Conservation (phyloP, 2,888 invertebrate species). For the Tolmerus cingulatus region DNA sequence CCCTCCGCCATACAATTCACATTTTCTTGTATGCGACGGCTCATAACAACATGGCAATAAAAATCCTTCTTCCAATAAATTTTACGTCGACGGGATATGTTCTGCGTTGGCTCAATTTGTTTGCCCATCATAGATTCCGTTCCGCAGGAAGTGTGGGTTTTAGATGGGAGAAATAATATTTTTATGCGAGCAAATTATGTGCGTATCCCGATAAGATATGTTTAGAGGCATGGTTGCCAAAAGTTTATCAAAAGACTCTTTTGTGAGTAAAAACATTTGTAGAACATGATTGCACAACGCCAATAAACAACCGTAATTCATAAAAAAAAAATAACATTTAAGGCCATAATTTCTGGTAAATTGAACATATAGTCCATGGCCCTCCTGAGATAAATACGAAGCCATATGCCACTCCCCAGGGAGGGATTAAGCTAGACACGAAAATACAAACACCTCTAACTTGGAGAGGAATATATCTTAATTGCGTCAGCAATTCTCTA, state of each 20-base stretch:
- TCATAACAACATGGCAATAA: not conserved
- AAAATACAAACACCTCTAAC: not conserved
- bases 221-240: not conserved
- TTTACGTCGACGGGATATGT: not conserved
- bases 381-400: not conserved
- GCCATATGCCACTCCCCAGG: not conserved
- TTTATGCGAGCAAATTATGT: constrained; percentile 8
- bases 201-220: not conserved
- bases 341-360: not conserved
- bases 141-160: not conserved
- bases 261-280: not conserved
- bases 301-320: not conserved
- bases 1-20: not conserved
- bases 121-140: not conserved
- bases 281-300: not conserved
- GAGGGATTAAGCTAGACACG: not conserved
- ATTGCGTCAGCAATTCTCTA: not conserved
- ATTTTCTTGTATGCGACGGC: not conserved
- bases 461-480: not conserved
- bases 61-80: constrained; percentile 3
- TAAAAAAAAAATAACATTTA: not conserved
- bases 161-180: not conserved
- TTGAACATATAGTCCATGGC: not conserved
- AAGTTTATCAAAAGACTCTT: not conserved
- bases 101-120: not conserved